A percentile compares a stretch with the other conserved stretches of the same genome.
Evolutionary conservation across 1,140 invertebrate genomes (phyloP).

Genomic region (Pachypsylla venusta): DNA sequence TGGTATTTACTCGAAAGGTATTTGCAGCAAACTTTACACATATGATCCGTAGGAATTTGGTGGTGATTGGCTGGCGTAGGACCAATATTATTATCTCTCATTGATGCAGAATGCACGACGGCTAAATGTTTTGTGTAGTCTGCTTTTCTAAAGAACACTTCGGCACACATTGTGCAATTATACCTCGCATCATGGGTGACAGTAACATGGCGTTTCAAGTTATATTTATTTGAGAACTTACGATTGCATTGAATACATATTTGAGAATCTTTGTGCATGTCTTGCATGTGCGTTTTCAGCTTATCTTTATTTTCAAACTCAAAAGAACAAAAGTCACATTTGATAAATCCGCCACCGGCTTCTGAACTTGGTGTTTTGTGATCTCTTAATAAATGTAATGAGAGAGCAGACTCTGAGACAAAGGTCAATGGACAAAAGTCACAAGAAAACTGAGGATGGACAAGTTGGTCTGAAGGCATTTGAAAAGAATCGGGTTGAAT

Average conservation of each 20-base stretch:
- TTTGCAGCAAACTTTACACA: background rate
- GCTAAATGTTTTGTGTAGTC: background rate
- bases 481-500: too few species aligned
- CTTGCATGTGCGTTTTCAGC: background rate
- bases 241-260: constrained; percentile 7
- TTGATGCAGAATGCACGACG: background rate
- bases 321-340: constrained; percentile 6
- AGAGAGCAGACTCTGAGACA: background rate
- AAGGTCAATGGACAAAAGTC: background rate
- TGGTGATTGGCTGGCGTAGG: background rate
- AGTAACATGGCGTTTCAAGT: constrained; percentile 3
- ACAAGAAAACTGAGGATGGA: too few species aligned
- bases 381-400: background rate
- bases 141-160: background rate
- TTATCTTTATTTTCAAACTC: background rate
- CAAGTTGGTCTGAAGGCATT: too few species aligned
- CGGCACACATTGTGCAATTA: background rate
- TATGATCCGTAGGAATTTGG: background rate
- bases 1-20: constrained; percentile 4
- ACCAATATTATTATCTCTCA: background rate
- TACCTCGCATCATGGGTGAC: background rate
- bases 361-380: background rate
- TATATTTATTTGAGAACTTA: constrained; percentile 1
- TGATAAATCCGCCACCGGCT: background rate
- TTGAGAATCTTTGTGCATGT: background rate